Percentiles rank a stretch among this genome's conserved stretches.
Evolutionary conservation across 92 coral and sea anemone species (phyloP).

Genomic region (Palythoa grandiflora): DNA sequence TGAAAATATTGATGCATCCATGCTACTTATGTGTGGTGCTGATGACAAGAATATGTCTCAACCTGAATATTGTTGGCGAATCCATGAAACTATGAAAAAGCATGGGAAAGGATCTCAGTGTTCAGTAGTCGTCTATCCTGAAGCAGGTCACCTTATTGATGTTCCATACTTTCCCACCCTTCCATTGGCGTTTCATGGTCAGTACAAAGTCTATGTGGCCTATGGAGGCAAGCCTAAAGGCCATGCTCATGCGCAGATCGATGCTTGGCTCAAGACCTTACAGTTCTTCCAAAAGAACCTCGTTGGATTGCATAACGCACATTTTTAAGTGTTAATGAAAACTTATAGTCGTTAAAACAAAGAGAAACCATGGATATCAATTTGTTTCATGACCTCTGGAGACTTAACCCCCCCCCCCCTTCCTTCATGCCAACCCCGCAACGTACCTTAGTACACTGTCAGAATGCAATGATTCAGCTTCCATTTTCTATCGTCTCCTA

Average conservation of each 20-base stretch:
- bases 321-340: neutral
- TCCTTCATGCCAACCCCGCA: too few species aligned
- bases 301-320: conserved; percentile 21
- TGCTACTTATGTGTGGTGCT: conserved; percentile 28
- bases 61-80: conserved; percentile 30
- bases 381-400: too few species aligned
- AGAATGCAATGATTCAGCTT: too few species aligned
- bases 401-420: too few species aligned
- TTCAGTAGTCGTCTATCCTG: conserved; percentile 32
- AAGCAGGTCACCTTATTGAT: conserved; percentile 26
- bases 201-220: conserved; percentile 29
- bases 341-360: neutral
- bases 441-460: too few species aligned
- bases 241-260: conserved; percentile 36
- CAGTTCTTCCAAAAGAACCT: conserved; percentile 41
- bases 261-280: conserved; percentile 33
- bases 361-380: too few species aligned
- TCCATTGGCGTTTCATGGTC: conserved; percentile 31
- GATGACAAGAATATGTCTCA: conserved; percentile 41
- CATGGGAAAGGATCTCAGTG: conserved; percentile 33
- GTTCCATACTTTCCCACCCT: conserved; percentile 21
- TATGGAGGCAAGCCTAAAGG: conserved; percentile 19
- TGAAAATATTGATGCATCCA: conserved; percentile 21
- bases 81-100: conserved; percentile 30
- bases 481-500: too few species aligned